Evolutionary conservation across 2,113 vertebrate species (phyloP).

Genomic region (Phylloscopus whistleri): DNA sequence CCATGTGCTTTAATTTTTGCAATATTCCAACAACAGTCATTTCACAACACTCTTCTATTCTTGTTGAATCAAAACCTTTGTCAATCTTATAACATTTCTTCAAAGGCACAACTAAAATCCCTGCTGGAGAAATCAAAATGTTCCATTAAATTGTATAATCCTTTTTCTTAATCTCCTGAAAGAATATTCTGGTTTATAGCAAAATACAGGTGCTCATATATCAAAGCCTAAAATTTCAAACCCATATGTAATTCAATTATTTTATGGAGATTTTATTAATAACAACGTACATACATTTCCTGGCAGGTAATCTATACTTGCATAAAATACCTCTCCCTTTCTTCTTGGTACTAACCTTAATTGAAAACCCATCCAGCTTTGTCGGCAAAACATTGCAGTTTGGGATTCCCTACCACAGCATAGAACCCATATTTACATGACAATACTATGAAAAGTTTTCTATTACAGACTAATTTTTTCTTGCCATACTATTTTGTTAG

Average conservation of each 20-base stretch:
- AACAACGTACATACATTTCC: neutral
- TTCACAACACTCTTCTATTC: neutral
- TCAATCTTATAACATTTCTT: neutral
- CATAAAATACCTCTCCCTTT: neutral
- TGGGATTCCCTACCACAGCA: neutral
- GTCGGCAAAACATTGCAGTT: neutral
- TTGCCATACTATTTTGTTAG: accelerated
- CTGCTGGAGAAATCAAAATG: neutral
- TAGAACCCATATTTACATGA: neutral
- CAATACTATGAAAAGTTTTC: neutral
- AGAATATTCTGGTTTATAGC: neutral
- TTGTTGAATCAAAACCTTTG: neutral
- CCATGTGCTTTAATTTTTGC: neutral
- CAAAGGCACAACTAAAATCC: neutral
- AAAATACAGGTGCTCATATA: neutral
- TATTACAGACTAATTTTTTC: neutral
- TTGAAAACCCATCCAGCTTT: neutral
- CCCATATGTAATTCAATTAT: neutral
- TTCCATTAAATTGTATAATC: neutral
- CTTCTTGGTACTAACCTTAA: neutral
- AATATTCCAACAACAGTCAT: neutral
- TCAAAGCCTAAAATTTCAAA: neutral
- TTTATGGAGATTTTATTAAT: neutral
- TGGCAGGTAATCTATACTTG: neutral
- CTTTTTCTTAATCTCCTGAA: neutral